Evolutionary conservation across 1,140 invertebrate species (phyloP).

Genomic region (Chionoecetes opilio): DNA sequence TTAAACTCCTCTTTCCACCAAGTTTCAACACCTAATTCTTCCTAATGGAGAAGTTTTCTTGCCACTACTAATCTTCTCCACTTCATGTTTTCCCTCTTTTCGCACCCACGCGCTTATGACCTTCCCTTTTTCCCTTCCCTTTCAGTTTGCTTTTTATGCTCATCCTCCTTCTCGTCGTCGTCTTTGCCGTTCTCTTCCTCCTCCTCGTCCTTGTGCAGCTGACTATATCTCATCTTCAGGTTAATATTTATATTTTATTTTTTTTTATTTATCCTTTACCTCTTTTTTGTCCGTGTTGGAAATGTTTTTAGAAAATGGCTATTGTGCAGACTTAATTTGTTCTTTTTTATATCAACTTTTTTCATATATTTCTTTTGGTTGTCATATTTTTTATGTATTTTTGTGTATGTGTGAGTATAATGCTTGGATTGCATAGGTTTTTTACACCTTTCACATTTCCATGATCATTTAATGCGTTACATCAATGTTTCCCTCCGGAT

Average conservation of each 20-base stretch:
- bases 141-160: not conserved
- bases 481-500: too few relatives aligned
- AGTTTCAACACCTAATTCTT: not conserved
- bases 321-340: not conserved
- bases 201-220: not conserved
- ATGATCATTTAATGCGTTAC: too few relatives aligned
- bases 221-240: too few relatives aligned
- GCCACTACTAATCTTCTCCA: constrained; percentile 22
- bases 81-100: not conserved
- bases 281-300: not conserved
- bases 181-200: not conserved
- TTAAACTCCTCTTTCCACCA: not conserved
- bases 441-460: too few relatives aligned
- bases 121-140: too few relatives aligned
- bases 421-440: too few relatives aligned
- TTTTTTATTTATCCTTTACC: not conserved
- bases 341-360: not conserved
- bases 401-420: too few relatives aligned
- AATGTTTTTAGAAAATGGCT: not conserved
- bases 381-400: too few relatives aligned
- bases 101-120: not conserved
- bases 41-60: not conserved
- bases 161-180: not conserved
- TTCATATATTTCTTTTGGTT: not conserved
- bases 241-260: too few relatives aligned